phyloP scores from a whole-genome alignment of 2,797 vertebrate species.

The Sebastolobus alascanus region DNA sequence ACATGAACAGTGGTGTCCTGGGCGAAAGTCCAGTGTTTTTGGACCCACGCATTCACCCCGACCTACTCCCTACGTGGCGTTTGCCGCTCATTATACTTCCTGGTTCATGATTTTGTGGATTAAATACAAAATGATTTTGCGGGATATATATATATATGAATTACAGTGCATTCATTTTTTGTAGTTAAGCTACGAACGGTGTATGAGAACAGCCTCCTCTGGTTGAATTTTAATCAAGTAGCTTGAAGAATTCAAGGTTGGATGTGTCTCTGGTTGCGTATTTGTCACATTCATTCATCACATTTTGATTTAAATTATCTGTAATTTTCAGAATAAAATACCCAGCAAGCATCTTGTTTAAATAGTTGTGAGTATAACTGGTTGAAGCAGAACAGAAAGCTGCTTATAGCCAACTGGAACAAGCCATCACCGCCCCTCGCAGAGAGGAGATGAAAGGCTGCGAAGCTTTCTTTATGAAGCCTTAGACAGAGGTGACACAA shows the following conservation, averaged over 20 bases:
- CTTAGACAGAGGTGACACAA: constrained; percentile 42
- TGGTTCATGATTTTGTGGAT: no score
- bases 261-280: background rate
- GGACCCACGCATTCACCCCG: no score
- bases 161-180: background rate
- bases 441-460: constrained; percentile 47
- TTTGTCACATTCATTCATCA: background rate
- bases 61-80: no score
- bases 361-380: background rate
- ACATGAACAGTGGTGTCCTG: no score
- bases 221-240: background rate
- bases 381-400: background rate
- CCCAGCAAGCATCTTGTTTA: background rate
- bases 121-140: no score
- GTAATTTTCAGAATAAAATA: background rate
- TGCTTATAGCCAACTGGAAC: constrained; percentile 18
- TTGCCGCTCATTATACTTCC: no score
- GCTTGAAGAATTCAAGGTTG: background rate
- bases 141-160: no score
- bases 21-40: no score
- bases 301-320: background rate
- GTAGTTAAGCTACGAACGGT: background rate
- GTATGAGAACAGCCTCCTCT: background rate
- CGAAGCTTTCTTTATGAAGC: constrained; percentile 44
- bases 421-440: constrained; percentile 10